These are phyloP conservation scores for Lasioglossum leucozonium DNA, from an alignment of 2,888 invertebrate genomes.

Conservation along the genomic window DNA sequence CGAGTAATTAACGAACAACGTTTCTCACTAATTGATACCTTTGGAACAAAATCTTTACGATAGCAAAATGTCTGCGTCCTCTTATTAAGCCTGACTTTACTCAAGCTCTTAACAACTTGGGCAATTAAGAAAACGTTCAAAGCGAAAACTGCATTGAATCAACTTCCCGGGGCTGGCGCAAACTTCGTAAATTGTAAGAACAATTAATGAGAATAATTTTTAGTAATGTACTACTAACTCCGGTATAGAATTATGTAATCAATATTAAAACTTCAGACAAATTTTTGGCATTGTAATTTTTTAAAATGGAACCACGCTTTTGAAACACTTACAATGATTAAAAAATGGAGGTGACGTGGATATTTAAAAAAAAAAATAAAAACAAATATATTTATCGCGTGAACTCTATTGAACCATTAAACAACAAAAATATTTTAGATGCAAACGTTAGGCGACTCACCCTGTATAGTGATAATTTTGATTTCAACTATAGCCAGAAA, in stretches of 20 bases:
- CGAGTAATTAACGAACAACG: background rate
- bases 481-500: background rate
- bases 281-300: too few species aligned
- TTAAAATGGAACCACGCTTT: too few species aligned
- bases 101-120: background rate
- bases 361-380: too few species aligned
- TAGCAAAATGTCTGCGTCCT: background rate
- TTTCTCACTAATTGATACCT: background rate
- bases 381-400: too few species aligned
- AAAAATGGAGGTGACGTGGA: too few species aligned
- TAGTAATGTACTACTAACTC: background rate
- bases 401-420: too few species aligned
- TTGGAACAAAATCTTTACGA: background rate
- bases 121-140: constrained; percentile 14
- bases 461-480: background rate
- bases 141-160: background rate
- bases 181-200: too few species aligned
- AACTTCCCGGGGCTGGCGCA: background rate
- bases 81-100: background rate
- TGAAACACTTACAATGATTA: too few species aligned
- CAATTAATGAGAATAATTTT: background rate
- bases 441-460: too few species aligned
- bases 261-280: too few species aligned
- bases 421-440: too few species aligned
- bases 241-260: background rate